A percentile compares a stretch with the other conserved stretches of the same genome.
Conservation (phyloP, 2,797 vertebrate species). For the Orestias chungarensis region DNA sequence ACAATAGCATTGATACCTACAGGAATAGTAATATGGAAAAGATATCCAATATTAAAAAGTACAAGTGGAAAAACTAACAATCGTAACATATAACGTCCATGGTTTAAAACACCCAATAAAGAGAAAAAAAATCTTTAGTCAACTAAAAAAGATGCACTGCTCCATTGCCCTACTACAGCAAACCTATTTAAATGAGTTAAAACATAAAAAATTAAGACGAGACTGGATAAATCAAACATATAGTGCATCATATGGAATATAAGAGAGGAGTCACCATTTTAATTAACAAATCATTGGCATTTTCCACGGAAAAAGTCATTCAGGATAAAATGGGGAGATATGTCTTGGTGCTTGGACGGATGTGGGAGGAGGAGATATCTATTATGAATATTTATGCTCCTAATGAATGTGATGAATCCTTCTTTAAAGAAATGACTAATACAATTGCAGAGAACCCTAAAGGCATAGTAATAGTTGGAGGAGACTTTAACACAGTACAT, state of each 20-base stretch:
- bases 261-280: constrained; percentile 5
- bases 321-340: constrained; percentile 1
- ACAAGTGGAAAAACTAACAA: neutral
- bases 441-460: neutral
- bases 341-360: neutral
- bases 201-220: neutral
- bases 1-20: neutral
- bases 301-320: neutral
- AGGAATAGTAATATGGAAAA: neutral
- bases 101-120: too few species aligned
- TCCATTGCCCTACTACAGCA: too few species aligned
- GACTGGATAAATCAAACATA: neutral
- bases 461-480: neutral
- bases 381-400: constrained; percentile 26
- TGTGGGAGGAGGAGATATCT: neutral
- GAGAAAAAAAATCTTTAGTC: too few species aligned
- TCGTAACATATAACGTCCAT: neutral
- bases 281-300: neutral
- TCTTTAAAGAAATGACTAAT: neutral
- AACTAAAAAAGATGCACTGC: too few species aligned
- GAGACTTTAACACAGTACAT: neutral
- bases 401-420: neutral
- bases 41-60: neutral
- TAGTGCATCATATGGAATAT: neutral
- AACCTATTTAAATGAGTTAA: too few species aligned